Evolutionary conservation across 2,797 vertebrate genomes (phyloP), one percentile per base, ranked within the genome.

Genomic region (Pachyuromys duprasi): DNA sequence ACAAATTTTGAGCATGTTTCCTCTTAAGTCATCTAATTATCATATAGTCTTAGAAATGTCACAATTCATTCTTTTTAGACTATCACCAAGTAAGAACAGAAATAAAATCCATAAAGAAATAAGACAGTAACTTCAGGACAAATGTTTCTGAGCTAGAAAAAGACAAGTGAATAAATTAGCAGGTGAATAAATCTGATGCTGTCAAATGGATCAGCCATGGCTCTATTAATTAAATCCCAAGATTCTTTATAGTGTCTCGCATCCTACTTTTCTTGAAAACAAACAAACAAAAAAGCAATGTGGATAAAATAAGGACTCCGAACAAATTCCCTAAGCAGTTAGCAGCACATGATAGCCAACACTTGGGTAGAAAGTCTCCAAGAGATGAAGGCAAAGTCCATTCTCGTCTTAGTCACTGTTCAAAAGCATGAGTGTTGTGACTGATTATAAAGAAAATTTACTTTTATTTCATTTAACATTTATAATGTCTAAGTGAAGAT

Each of bases 1-100:
- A 96, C 62, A 90, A 97, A 96, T 86, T 96, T 42, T 91, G 72
- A 86, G 89, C 75, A 62, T 96, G n/a, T 89, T 31, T 92, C 24
- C 53, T 95, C 78, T 80, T 92, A 8, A 93, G 36, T 90, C 80
- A 97, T 72, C 67, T 87, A 75, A 78, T 94, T 92, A 95, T 89
- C 81, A 89, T 90, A 94, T 6, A 81, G 84, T 78, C 28, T 92
- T 91, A 96, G 72, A 94, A 91, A 95, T 83, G 90, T 94, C 83
- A 91, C 5, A 94, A 90, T 78, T 91, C 80, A 86, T 90, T 91
- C 45, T 49, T 76, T 81, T 87, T 42, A 90, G 36, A 79, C 22
- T 53, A 78, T 17, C 89, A 60, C 18, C 83, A 95, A 93, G 67
- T 11, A 89, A 45, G 65, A 92, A 86, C 8, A 93, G 31, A 97